phyloP scores from a whole-genome alignment of 2,888 invertebrate species.

The Diaprepes abbreviatus region DNA sequence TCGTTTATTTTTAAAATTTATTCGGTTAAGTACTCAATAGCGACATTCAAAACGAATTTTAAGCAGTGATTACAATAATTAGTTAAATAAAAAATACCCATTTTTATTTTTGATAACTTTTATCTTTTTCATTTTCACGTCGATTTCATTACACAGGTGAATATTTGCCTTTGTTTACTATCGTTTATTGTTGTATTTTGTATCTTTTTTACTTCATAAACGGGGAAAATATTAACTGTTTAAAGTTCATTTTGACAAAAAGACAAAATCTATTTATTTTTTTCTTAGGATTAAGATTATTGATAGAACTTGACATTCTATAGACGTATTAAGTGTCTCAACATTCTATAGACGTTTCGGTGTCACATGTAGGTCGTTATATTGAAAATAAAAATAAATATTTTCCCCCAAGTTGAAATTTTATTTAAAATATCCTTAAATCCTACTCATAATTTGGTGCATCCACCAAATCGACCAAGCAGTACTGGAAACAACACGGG shows the following conservation, averaged over 20 bases:
- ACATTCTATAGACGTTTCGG: constrained; percentile 25
- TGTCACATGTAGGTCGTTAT: constrained; percentile 27
- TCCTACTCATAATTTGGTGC: too few species aligned
- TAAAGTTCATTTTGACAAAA: constrained; percentile 40
- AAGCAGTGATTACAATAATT: constrained; percentile 53
- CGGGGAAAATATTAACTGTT: constrained; percentile 43
- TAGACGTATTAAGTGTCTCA: too few species aligned
- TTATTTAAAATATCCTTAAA: not conserved
- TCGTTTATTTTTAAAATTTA: constrained; percentile 44
- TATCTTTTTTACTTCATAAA: constrained; percentile 21
- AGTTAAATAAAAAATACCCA: not conserved
- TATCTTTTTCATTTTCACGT: constrained; percentile 50
- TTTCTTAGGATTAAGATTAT: constrained; percentile 24
- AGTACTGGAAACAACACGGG: too few species aligned
- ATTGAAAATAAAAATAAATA: constrained; percentile 33
- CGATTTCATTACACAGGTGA: constrained; percentile 1
- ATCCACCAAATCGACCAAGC: too few species aligned
- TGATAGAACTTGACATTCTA: constrained; percentile 28
- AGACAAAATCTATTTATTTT: constrained; percentile 17
- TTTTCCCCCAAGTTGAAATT: constrained; percentile 23
- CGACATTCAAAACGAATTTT: constrained; percentile 54
- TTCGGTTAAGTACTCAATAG: constrained; percentile 46
- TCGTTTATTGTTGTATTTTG: constrained; percentile 25
- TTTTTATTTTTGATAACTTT: constrained; percentile 29
- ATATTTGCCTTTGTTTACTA: not conserved